Conservation (phyloP, 1,140 invertebrate genomes). For the Drosophila setifemur region DNA sequence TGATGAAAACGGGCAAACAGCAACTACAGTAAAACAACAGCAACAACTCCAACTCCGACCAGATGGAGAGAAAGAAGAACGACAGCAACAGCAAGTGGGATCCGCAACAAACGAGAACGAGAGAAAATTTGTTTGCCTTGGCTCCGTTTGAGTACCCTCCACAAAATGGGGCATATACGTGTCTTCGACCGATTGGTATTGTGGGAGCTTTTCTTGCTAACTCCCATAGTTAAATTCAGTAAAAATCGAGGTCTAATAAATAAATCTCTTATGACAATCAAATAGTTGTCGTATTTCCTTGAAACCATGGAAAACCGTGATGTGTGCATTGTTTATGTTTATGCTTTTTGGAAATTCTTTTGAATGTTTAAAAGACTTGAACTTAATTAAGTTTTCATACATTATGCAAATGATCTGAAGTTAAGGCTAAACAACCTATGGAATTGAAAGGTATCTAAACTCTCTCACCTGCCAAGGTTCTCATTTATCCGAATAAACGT, state of each 20-base stretch:
- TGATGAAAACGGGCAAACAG: conserved; percentile 40
- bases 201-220: too few relatives aligned
- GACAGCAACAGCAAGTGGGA: conserved; percentile 24
- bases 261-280: too few relatives aligned
- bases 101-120: conserved; percentile 38
- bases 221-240: too few relatives aligned
- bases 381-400: not conserved
- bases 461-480: conserved; percentile 29
- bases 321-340: not conserved
- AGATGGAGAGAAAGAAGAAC: conserved; percentile 1
- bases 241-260: too few relatives aligned
- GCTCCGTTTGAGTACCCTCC: conserved; percentile 20
- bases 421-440: not conserved
- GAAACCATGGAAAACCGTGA: too few relatives aligned
- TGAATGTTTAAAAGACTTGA: not conserved
- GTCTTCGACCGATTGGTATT: not conserved
- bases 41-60: not conserved
- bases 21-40: too few relatives aligned
- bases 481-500: not conserved
- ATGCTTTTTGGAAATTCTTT: not conserved
- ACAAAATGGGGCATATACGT: not conserved
- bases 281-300: not conserved
- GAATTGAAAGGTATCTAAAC: not conserved
- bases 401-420: not conserved
- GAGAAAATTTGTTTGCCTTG: conserved; percentile 67